Conservation (phyloP, 2,113 vertebrate species). For the Callospermophilus lateralis region DNA sequence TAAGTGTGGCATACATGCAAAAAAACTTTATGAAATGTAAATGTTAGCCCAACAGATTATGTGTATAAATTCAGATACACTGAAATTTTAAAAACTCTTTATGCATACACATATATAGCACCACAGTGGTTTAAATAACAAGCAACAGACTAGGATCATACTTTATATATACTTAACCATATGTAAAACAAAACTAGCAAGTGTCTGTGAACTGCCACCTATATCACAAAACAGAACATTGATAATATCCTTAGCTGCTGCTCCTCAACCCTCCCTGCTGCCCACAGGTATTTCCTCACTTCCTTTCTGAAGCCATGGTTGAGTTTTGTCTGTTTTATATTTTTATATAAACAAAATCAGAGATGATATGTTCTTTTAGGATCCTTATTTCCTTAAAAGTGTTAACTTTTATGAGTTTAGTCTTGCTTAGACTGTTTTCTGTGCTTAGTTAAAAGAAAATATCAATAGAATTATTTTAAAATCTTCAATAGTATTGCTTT, state of each 20-base stretch:
- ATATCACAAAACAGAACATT: background rate
- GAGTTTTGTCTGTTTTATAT: background rate
- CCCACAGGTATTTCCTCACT: background rate
- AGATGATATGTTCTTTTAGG: background rate
- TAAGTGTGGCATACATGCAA: background rate
- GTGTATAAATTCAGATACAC: background rate
- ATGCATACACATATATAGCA: background rate
- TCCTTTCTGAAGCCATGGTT: conserved; percentile 48
- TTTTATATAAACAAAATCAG: background rate
- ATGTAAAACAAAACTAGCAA: conserved; percentile 1
- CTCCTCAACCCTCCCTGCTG: background rate
- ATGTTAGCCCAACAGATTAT: background rate
- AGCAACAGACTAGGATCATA: background rate
- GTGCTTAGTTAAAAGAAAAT: background rate
- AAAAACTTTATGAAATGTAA: conserved; percentile 34
- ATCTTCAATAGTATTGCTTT: background rate
- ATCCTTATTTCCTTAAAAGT: conserved; percentile 36
- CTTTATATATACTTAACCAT: background rate
- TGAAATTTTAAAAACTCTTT: conserved; percentile 6
- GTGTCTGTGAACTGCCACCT: background rate
- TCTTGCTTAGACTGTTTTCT: conserved; percentile 15
- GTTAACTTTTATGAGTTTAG: background rate
- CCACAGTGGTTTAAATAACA: background rate
- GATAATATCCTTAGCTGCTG: background rate
- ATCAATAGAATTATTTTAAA: conserved; percentile 14